Percentiles rank a stretch among this genome's conserved stretches.
These are phyloP conservation scores for Gryllus bimaculatus DNA, from an alignment of 1,140 invertebrate species.

Conservation along the genomic window DNA sequence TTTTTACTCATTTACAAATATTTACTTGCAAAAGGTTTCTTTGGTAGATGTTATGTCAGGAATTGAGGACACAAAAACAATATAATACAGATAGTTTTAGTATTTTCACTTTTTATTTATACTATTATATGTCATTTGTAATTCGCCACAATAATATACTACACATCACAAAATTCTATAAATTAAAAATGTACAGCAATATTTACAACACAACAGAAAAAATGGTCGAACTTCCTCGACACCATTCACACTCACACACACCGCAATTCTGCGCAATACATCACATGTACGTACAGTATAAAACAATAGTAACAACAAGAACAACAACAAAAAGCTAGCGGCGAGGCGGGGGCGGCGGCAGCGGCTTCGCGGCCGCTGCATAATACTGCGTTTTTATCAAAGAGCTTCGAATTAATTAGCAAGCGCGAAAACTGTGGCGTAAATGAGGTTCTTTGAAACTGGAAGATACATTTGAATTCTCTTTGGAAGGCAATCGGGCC, in stretches of 20 bases:
- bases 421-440: neutral
- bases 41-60: too few relatives aligned
- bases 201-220: neutral
- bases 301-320: neutral
- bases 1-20: too few relatives aligned
- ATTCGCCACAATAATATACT: neutral
- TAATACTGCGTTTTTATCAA: neutral
- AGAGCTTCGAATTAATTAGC: neutral
- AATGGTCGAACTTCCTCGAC: neutral
- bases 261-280: neutral
- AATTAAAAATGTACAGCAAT: neutral
- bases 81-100: neutral
- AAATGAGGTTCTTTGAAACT: too few relatives aligned
- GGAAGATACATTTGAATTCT: too few relatives aligned
- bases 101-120: neutral
- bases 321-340: neutral
- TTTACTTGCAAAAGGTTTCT: too few relatives aligned
- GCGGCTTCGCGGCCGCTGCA: neutral
- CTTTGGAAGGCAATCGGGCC: too few relatives aligned
- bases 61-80: neutral
- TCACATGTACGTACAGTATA: neutral
- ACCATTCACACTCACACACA: neutral
- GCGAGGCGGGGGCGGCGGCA: too few relatives aligned
- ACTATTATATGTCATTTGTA: neutral
- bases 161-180: conserved; percentile 1